Percentiles rank a stretch among this genome's conserved stretches.
Evolutionary conservation across 2,113 vertebrate species (phyloP).

Genomic region (Peucedramus taeniatus): DNA sequence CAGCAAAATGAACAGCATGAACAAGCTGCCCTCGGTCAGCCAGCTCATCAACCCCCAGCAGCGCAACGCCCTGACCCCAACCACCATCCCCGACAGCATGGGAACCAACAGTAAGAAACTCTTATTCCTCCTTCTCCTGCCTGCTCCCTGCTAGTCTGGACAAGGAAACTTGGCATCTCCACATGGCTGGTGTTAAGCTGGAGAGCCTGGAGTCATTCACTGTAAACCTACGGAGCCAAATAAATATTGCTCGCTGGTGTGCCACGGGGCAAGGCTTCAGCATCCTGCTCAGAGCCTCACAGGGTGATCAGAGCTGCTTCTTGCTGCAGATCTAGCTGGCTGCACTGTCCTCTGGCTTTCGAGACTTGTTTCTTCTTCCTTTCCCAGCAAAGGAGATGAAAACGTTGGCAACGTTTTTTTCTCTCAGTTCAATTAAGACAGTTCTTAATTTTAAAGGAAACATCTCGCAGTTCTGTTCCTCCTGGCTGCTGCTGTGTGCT

Average conservation of each 20-base stretch:
- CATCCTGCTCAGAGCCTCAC: not conserved
- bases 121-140: not conserved
- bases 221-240: not conserved
- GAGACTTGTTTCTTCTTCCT: not conserved
- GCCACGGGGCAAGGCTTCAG: not conserved
- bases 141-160: not conserved
- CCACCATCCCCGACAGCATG: constrained; percentile 88
- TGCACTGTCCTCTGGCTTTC: not conserved
- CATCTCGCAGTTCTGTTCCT: not conserved
- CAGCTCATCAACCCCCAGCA: constrained; percentile 98
- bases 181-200: not conserved
- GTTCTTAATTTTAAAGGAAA: constrained; percentile 1
- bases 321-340: not conserved
- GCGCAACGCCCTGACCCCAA: constrained; percentile 92
- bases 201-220: not conserved
- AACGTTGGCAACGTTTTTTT: not conserved
- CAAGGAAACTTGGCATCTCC: not conserved
- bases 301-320: not conserved
- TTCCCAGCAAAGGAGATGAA: not conserved
- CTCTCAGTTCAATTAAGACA: not conserved
- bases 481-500: not conserved
- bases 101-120: constrained; percentile 89
- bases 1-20: constrained; percentile 87
- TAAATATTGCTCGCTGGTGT: not conserved
- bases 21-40: constrained; percentile 98